Evolutionary conservation across 1,140 invertebrate species (phyloP), one percentile per base, ranked within the genome.

Genomic region (Drosophila malerkotliana): DNA sequence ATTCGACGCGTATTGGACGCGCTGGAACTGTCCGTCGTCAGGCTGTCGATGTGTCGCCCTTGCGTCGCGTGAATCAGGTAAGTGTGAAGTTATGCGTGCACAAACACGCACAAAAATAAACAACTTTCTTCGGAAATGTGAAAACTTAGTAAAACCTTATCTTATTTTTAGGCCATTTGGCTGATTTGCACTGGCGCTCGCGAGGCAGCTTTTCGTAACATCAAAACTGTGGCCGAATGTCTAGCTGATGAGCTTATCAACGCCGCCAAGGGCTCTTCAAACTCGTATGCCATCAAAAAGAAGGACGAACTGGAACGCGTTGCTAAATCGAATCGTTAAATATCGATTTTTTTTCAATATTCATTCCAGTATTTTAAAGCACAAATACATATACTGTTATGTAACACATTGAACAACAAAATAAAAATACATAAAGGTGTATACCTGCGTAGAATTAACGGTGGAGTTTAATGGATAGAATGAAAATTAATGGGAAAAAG

Each of bases 281-380:
- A 99, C 93, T 99, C 98, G 41, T 99, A 99, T 92, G 99, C 99
- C 68, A 99, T 99, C 93, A 99, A 99, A 94, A 99, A 99, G 95
- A 99, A 99, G 93, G 99, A 99, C 92, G 99, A 99, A 94, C 94
- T 99, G 91, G 99, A 99, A 93, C 97, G 99, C 95, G 99, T 99
- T 77, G 99, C 99, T 91, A 99, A 99, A 93, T 99, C 98, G 92
- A 99, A 99, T 95, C 97, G 99, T 97, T 99, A 99, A 98, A 24
- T 28, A 10, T 15, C 41, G 24, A 14, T 26, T 55, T 6, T 1
- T 21, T 4, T 28, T 24, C 18, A 0, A 26, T 15, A 14, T 39
- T 28, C 18, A 47, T 47, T 3, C 9, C 7, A 47, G 9, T n/a
- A 2, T 26, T 41, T 21, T 34, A 18, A 53, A 44, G 1, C 41